Evolutionary conservation across 2,888 invertebrate species (phyloP).

Genomic region (Argyresthia goedartella): DNA sequence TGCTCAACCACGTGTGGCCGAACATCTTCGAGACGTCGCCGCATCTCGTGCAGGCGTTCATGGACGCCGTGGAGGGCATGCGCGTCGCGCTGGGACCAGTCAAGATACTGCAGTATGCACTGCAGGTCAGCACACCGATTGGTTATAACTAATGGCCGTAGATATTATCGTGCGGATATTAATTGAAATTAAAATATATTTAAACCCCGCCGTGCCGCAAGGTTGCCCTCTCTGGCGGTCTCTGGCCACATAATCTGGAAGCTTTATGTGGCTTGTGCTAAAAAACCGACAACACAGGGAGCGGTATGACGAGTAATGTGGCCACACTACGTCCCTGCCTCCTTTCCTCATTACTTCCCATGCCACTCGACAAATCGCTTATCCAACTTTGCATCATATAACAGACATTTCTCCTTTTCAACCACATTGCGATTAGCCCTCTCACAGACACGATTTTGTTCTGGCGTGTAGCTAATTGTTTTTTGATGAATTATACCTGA

Average conservation of each 20-base stretch:
- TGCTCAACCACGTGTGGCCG: slow-evolving; percentile 99
- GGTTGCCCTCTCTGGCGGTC: neutral
- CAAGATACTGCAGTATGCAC: slow-evolving; percentile 94
- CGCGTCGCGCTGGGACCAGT: slow-evolving; percentile 96
- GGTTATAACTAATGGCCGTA: neutral
- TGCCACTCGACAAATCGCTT: no score
- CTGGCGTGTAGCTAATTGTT: no score
- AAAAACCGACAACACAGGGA: no score
- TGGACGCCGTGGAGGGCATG: slow-evolving; percentile 98
- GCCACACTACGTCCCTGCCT: no score
- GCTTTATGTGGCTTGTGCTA: no score
- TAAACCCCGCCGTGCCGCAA: neutral
- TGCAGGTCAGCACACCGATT: slow-evolving; percentile 80
- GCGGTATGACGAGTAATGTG: no score
- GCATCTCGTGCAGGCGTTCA: slow-evolving; percentile 99
- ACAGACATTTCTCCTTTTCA: no score
- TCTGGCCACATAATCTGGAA: neutral
- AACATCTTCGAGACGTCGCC: slow-evolving; percentile 99
- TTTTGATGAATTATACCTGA: no score
- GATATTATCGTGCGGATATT: neutral
- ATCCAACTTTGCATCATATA: no score
- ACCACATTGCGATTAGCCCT: no score
- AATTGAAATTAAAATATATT: neutral
- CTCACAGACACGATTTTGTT: no score
- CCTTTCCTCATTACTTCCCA: no score